Percentiles rank a stretch among this genome's conserved stretches.
These are phyloP conservation scores for Dryobotodes eremita DNA, from an alignment of 2,888 invertebrate species.

Conservation along the genomic window DNA sequence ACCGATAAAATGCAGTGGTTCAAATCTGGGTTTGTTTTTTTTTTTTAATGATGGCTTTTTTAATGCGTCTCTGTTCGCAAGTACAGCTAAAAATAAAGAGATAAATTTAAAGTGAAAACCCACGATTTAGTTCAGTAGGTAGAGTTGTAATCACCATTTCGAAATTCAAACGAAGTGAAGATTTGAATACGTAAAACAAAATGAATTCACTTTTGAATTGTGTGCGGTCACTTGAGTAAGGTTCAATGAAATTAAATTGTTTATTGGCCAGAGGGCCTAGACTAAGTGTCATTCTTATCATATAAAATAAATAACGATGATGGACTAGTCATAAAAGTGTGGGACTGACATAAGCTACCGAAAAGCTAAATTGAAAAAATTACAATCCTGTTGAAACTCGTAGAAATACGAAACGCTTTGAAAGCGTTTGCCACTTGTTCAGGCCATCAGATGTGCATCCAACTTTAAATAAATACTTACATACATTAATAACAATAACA, in stretches of 20 bases:
- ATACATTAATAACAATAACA: not conserved
- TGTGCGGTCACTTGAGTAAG: not conserved
- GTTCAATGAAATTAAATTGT: not conserved
- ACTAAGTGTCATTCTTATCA: not conserved
- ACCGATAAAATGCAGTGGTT: slow-evolving; percentile 30
- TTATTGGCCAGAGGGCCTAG: not conserved
- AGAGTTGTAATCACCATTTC: not conserved
- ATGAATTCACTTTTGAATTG: not conserved
- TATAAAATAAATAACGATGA: too few species aligned
- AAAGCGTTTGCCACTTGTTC: not conserved
- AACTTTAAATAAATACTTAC: not conserved
- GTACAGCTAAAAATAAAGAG: not conserved
- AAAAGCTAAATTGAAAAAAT: not conserved
- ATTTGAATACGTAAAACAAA: not conserved
- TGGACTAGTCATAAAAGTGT: not conserved
- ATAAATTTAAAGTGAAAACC: not conserved
- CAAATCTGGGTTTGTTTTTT: slow-evolving; percentile 4
- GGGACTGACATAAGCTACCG: not conserved
- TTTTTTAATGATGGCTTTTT: not conserved
- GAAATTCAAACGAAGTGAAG: not conserved
- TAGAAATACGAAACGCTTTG: not conserved
- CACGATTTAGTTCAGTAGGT: not conserved
- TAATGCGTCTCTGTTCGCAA: not conserved
- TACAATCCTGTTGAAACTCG: not conserved
- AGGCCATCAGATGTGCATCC: not conserved